These are phyloP conservation scores for Scophthalmus maximus DNA, from an alignment of 2,113 vertebrate species.

Conservation along the genomic window DNA sequence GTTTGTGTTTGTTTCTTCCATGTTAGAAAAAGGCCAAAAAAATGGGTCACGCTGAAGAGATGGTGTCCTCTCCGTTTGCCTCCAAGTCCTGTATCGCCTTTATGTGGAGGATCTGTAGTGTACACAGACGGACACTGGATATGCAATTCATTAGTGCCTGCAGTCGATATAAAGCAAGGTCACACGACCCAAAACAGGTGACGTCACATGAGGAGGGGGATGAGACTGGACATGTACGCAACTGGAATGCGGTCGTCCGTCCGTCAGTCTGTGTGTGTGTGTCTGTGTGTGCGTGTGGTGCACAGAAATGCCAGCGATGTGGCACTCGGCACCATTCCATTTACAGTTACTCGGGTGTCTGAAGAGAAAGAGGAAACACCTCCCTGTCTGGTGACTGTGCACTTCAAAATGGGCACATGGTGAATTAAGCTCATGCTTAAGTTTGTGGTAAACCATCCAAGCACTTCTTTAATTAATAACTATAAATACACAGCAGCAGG, in stretches of 20 bases:
- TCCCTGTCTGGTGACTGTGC: slow-evolving; percentile 69
- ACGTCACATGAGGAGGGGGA: slow-evolving; percentile 62
- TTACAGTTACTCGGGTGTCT: slow-evolving; percentile 61
- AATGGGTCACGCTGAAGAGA: no score
- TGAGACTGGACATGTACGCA: slow-evolving; percentile 49
- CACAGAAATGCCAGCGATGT: slow-evolving; percentile 37
- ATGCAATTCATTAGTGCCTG: slow-evolving; percentile 73
- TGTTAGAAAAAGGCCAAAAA: slow-evolving; percentile 62
- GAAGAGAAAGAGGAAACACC: slow-evolving; percentile 44
- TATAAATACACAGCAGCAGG: slow-evolving; percentile 99
- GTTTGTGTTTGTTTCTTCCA: slow-evolving; percentile 43
- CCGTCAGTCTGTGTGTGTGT: slow-evolving; percentile 46
- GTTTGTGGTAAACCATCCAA: slow-evolving; percentile 99
- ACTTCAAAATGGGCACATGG: slow-evolving; percentile 78
- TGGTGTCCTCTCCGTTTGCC: slow-evolving; percentile 29
- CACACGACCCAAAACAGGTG: slow-evolving; percentile 78
- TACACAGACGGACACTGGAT: slow-evolving; percentile 67
- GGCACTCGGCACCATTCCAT: slow-evolving; percentile 54
- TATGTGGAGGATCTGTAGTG: slow-evolving; percentile 72
- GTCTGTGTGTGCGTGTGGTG: slow-evolving; percentile 50
- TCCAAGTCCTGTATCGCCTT: slow-evolving; percentile 45
- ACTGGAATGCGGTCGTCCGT: slow-evolving; percentile 72
- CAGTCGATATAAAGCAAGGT: slow-evolving; percentile 76
- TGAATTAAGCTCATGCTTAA: slow-evolving; percentile 98
- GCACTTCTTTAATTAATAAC: slow-evolving; percentile 98